Conservation (phyloP, 2,797 vertebrate genomes). For the Danio choprae region DNA sequence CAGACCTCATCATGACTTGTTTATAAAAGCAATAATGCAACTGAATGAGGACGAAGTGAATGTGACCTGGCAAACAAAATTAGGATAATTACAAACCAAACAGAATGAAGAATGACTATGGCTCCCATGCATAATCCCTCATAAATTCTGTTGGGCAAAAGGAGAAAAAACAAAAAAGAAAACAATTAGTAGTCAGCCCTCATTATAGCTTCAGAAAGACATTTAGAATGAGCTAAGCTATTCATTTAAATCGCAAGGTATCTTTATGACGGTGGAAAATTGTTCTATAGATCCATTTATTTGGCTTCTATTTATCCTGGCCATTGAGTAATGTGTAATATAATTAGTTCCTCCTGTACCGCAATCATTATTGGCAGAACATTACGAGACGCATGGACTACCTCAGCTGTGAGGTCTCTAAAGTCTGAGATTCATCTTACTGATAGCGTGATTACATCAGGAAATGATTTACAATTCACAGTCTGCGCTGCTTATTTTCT, state of each 20-base stretch:
- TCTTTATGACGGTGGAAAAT: slow-evolving; percentile 50
- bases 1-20: slow-evolving; percentile 57
- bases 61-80: slow-evolving; percentile 66
- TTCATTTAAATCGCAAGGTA: slow-evolving; percentile 53
- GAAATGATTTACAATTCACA: slow-evolving; percentile 59
- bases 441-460: slow-evolving; percentile 61
- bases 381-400: slow-evolving; percentile 61
- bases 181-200: slow-evolving; percentile 24
- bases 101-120: slow-evolving; percentile 1
- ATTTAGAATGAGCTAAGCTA: slow-evolving; percentile 23
- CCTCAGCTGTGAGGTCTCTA: slow-evolving; percentile 52
- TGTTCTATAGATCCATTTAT: slow-evolving; percentile 24
- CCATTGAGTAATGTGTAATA: slow-evolving; percentile 66
- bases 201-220: slow-evolving; percentile 40
- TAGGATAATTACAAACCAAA: slow-evolving; percentile 62
- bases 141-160: slow-evolving; percentile 20
- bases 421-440: slow-evolving; percentile 58
- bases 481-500: slow-evolving; percentile 62
- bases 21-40: slow-evolving; percentile 63
- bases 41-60: slow-evolving; percentile 59
- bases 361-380: slow-evolving; percentile 67
- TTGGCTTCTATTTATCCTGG: slow-evolving; percentile 41
- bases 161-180: neutral
- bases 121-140: slow-evolving; percentile 10
- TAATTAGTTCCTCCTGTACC: slow-evolving; percentile 65